Evolutionary conservation across 2,113 vertebrate species (phyloP), one percentile per base, ranked within the genome.

Genomic region (Hippocampus abdominalis): DNA sequence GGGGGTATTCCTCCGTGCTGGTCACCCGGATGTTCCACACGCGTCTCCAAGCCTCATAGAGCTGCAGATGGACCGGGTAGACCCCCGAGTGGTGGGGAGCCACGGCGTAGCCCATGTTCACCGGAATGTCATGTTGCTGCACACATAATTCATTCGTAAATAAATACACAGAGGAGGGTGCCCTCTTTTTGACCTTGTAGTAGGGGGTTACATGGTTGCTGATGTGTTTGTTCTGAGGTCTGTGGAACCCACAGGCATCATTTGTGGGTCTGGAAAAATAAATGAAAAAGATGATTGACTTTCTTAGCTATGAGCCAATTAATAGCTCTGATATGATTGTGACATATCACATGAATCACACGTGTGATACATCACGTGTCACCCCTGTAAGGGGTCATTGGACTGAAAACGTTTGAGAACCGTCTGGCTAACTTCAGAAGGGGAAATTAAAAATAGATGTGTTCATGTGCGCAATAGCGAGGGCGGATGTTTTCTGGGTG

Each of bases 1-100:
- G 97, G 5, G 97, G 97, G 71, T 98, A 99, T 73, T 99, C 97
- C 76, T 99, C 97, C 0, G 97, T 99, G 91, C 96, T 98, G 81
- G 96, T 98, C 82, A 96, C 95, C 86, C 91, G 90, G 83, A 99
- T 98, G 76, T 93, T 93, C 97, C 97, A 99, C 60, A 96, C 95
- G 44, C 93, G 95, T 77, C 95, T 96, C 97, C 97, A 99, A 12
- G 97, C 96, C 79, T 96, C 95, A 25, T 99, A 99, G 68, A 99
- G 95, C 69, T 97, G 97, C 70, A 96, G 91, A 0, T 99, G 97
- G 0, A 98, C 96, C 4, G 97, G 97, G 83, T 98, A 99, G 69
- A 99, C 97, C 0, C 97, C 97, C 0, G 96, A 98, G 75, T 99
- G 97, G 83, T 99, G 97, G 9, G 97, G 97, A 53, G 97, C 94